Conservation (phyloP, 1,140 invertebrate genomes). For the Whitmania pigra region DNA sequence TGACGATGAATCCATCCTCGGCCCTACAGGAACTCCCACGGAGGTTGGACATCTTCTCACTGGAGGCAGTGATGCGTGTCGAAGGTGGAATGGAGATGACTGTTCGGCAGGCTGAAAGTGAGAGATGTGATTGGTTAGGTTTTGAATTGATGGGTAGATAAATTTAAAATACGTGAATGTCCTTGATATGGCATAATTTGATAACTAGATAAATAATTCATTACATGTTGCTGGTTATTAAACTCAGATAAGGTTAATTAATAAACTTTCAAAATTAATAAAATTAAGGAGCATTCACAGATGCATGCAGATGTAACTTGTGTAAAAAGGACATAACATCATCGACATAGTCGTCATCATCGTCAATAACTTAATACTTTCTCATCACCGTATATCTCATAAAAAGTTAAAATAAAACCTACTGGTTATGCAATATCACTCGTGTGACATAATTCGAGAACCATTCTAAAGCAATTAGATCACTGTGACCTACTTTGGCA, state of each 20-base stretch:
- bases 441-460: no score
- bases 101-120: conserved; percentile 48
- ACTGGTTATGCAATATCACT: no score
- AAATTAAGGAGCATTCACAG: neutral
- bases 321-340: neutral
- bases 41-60: conserved; percentile 35
- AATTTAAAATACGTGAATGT: no score
- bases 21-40: conserved; percentile 46
- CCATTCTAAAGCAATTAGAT: neutral
- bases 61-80: conserved; percentile 45
- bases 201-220: no score
- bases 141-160: neutral
- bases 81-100: conserved; percentile 47
- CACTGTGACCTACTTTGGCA: conserved; percentile 39
- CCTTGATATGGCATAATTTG: no score
- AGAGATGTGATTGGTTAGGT: neutral
- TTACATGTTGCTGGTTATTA: no score
- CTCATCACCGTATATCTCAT: neutral
- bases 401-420: no score
- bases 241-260: no score
- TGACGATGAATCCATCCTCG: conserved; percentile 47
- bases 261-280: no score
- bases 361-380: no score
- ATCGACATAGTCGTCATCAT: no score
- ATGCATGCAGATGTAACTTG: neutral